phyloP scores from a whole-genome alignment of 2,888 invertebrate species.

The Ennomos erosarius region DNA sequence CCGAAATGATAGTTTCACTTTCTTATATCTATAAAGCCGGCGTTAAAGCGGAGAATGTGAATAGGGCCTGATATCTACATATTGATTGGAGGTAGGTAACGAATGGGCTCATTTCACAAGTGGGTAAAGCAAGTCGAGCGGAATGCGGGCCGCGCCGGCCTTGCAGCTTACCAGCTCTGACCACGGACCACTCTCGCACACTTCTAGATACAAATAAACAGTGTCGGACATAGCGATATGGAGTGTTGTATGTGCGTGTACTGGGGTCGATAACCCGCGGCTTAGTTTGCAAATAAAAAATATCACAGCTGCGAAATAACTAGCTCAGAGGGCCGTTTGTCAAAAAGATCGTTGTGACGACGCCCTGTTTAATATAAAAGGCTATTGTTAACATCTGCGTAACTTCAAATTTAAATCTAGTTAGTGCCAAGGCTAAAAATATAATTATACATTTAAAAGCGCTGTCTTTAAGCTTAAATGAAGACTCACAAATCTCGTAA shows the following conservation, averaged over 20 bases:
- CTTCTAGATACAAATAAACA: conserved; percentile 65
- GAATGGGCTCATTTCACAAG: conserved; percentile 78
- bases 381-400: conserved; percentile 12
- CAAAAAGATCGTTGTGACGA: conserved; percentile 18
- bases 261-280: conserved; percentile 57
- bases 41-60: conserved; percentile 37
- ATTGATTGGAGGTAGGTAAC: conserved; percentile 61
- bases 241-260: conserved; percentile 51
- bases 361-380: conserved; percentile 6
- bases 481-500: too few relatives aligned
- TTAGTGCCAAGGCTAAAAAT: conserved; percentile 2
- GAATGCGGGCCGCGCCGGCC: conserved; percentile 79
- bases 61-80: conserved; percentile 44
- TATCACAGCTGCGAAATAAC: conserved; percentile 28
- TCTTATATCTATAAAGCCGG: conserved; percentile 33
- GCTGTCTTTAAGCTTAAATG: too few relatives aligned
- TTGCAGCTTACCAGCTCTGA: conserved; percentile 79
- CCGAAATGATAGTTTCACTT: conserved; percentile 40
- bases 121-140: conserved; percentile 65
- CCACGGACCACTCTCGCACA: conserved; percentile 79
- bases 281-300: conserved; percentile 43
- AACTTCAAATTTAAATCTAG: conserved; percentile 3
- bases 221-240: conserved; percentile 53
- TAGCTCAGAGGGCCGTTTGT: conserved; percentile 18
- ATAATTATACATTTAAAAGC: background rate